A percentile compares a stretch with the other conserved stretches of the same genome.
phyloP scores from a whole-genome alignment of 2,888 invertebrate species.

The Melikaiella ostensackeni region DNA sequence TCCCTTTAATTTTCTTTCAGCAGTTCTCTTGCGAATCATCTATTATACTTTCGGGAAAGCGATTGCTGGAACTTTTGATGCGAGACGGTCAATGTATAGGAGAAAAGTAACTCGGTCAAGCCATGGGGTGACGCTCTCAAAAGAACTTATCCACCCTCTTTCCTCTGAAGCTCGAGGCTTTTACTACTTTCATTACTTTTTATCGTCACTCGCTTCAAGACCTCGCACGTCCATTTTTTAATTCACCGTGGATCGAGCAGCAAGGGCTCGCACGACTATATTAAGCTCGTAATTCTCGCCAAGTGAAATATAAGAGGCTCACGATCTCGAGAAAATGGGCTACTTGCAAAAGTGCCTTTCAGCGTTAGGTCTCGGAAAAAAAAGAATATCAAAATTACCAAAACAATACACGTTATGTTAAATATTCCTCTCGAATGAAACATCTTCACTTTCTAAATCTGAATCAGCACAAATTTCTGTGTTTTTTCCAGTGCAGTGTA shows the following conservation, averaged over 20 bases:
- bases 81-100: slow-evolving; percentile 19
- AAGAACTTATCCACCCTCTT: slow-evolving; percentile 53
- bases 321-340: slow-evolving; percentile 54
- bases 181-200: slow-evolving; percentile 74
- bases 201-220: slow-evolving; percentile 70
- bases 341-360: slow-evolving; percentile 55
- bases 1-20: slow-evolving; percentile 5
- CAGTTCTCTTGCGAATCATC: slow-evolving; percentile 12
- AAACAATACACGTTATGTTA: not conserved
- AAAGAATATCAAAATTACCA: not conserved
- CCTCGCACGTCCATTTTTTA: slow-evolving; percentile 69
- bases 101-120: slow-evolving; percentile 53
- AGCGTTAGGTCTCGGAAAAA: slow-evolving; percentile 45
- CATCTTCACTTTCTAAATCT: not conserved
- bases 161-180: slow-evolving; percentile 58
- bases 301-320: slow-evolving; percentile 70
- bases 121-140: slow-evolving; percentile 61
- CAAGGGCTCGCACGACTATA: slow-evolving; percentile 64
- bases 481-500: too few relatives aligned
- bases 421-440: not conserved
- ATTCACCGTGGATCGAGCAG: slow-evolving; percentile 68
- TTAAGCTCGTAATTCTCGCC: slow-evolving; percentile 71
- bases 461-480: too few relatives aligned
- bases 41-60: slow-evolving; percentile 45
- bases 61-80: slow-evolving; percentile 37